phyloP scores from a whole-genome alignment of 2,113 vertebrate species.

The Perca flavescens region DNA sequence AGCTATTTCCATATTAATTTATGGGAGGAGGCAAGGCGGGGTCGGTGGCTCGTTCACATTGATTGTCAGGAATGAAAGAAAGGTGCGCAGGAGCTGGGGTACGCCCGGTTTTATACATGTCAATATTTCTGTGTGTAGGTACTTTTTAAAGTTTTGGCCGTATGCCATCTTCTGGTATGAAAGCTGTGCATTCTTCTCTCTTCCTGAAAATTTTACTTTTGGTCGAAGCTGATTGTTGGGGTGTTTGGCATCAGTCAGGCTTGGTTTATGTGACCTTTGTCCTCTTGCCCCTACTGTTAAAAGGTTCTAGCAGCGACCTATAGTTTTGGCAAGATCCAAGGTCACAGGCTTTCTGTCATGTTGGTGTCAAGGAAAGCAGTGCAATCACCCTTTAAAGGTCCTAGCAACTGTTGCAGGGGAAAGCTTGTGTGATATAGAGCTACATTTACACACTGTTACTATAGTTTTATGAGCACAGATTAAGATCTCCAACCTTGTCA shows the following conservation, averaged over 20 bases:
- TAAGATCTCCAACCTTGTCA: background rate
- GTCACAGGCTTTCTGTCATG: background rate
- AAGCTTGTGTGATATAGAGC: background rate
- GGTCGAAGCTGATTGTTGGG: background rate
- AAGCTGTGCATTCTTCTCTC: background rate
- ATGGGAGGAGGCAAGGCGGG: no score
- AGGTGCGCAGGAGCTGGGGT: no score
- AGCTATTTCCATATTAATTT: no score
- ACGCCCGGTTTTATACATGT: no score
- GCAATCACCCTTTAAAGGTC: background rate
- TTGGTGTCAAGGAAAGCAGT: background rate
- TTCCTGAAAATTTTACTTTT: background rate
- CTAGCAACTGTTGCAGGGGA: background rate
- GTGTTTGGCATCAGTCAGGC: background rate
- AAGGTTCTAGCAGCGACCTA: background rate
- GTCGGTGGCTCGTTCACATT: no score
- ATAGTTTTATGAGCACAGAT: constrained; percentile 1
- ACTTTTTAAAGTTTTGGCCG: no score
- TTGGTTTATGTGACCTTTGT: constrained; percentile 10
- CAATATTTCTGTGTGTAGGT: no score
- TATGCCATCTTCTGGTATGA: no score
- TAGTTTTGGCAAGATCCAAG: constrained; percentile 2
- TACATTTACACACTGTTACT: background rate
- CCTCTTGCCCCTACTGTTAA: background rate
- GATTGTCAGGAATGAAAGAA: no score